Evolutionary conservation across 2,113 vertebrate species (phyloP).

Genomic region (Zingel zingel): DNA sequence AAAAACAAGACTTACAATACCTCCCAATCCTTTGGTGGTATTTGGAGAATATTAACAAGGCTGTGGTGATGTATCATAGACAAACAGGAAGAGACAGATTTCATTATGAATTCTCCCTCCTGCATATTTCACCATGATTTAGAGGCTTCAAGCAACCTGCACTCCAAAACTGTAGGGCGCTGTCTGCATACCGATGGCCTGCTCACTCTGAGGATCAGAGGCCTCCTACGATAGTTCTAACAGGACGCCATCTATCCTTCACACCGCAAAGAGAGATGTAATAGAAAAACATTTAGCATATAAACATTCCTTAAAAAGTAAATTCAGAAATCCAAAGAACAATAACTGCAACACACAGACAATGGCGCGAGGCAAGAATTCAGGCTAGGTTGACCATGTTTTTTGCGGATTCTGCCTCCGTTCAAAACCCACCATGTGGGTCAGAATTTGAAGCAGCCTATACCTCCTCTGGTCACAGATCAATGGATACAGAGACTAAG

Average conservation of each 20-base stretch:
- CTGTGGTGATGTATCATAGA: conserved; percentile 69
- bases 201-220: conserved; percentile 24
- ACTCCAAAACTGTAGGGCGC: conserved; percentile 61
- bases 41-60: conserved; percentile 60
- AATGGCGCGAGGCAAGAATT: neutral
- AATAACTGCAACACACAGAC: neutral
- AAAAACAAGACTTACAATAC: conserved; percentile 1
- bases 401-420: neutral
- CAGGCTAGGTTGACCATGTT: neutral
- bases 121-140: conserved; percentile 70
- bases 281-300: neutral
- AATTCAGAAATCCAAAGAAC: neutral
- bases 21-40: conserved; percentile 34
- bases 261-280: conserved; percentile 11
- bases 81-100: conserved; percentile 71
- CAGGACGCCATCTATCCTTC: neutral
- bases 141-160: conserved; percentile 62
- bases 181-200: conserved; percentile 71
- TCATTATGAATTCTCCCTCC: conserved; percentile 63
- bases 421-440: neutral
- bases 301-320: conserved; percentile 14
- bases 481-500: conserved; percentile 30
- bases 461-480: conserved; percentile 30
- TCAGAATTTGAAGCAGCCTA: conserved; percentile 29
- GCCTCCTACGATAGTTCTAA: conserved; percentile 4